Evolutionary conservation across 2,797 vertebrate genomes (phyloP).

Genomic region (Amphiprion clarkii): DNA sequence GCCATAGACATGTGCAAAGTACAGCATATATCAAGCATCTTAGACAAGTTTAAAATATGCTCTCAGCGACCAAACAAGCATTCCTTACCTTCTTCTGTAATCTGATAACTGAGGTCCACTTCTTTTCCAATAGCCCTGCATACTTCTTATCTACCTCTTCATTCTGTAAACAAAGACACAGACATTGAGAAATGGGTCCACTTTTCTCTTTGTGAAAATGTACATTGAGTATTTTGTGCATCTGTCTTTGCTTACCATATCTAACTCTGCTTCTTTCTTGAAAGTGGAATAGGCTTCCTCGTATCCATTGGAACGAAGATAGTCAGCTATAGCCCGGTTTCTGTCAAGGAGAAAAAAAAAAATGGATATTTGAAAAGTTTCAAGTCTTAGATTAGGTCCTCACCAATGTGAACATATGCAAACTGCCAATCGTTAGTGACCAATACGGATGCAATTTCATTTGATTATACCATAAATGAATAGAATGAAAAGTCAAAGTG

Average conservation of each 20-base stretch:
- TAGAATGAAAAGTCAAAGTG: neutral
- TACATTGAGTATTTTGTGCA: neutral
- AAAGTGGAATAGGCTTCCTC: constrained; percentile 99
- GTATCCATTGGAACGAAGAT: constrained; percentile 98
- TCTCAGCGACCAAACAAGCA: neutral
- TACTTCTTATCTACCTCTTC: constrained; percentile 99
- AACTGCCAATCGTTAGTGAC: neutral
- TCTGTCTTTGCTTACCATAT: constrained; percentile 89
- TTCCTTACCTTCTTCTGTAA: constrained; percentile 97
- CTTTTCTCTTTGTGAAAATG: neutral
- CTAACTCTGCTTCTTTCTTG: constrained; percentile 99
- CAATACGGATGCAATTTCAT: neutral
- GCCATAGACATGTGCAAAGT: neutral
- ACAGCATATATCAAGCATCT: neutral
- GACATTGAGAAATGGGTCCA: constrained; percentile 5
- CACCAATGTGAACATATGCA: neutral
- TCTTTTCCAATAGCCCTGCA: constrained; percentile 99
- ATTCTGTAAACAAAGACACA: constrained; percentile 85
- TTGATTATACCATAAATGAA: constrained; percentile 2
- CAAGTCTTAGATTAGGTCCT: neutral
- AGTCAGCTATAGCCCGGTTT: constrained; percentile 99
- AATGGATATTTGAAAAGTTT: neutral
- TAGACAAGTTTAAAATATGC: neutral
- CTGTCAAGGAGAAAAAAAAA: constrained; percentile 77
- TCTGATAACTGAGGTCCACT: constrained; percentile 99